A percentile compares a stretch with the other conserved stretches of the same genome.
Conservation (phyloP, 2,113 vertebrate species). For the Alligator mississippiensis region DNA sequence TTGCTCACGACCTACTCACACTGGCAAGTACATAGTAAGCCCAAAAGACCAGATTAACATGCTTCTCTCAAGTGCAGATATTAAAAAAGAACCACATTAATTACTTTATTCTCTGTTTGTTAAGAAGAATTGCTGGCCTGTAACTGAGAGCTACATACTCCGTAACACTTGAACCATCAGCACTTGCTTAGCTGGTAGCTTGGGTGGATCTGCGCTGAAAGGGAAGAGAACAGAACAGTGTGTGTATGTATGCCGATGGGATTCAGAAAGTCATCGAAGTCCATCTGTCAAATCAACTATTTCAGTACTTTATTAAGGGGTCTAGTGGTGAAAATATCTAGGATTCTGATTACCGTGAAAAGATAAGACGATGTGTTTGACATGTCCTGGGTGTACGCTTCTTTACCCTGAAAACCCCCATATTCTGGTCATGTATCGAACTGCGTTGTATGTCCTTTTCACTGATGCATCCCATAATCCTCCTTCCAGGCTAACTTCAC, state of each 20-base stretch:
- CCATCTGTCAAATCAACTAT: not conserved
- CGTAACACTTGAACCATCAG: not conserved
- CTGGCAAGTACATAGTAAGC: not conserved
- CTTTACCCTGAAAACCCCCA: rapidly evolving
- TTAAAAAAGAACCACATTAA: not conserved
- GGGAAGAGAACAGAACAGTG: not conserved
- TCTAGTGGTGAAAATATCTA: not conserved
- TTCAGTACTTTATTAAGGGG: not conserved
- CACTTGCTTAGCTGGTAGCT: not conserved
- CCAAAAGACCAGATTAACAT: not conserved
- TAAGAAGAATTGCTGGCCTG: conserved; percentile 9
- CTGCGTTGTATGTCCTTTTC: not conserved
- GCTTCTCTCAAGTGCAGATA: not conserved
- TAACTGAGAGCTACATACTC: not conserved
- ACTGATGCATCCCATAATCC: not conserved
- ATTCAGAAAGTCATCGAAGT: not conserved
- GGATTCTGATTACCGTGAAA: not conserved
- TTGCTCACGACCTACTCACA: not conserved
- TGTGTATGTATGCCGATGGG: not conserved
- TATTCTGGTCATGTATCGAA: not conserved
- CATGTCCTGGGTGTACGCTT: not conserved
- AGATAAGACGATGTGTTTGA: not conserved
- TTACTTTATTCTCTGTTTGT: not conserved
- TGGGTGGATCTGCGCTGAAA: not conserved
- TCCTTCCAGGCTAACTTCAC: not conserved